Evolutionary conservation across 1,140 invertebrate genomes (phyloP).

Genomic region (Neodiprion fabricii): DNA sequence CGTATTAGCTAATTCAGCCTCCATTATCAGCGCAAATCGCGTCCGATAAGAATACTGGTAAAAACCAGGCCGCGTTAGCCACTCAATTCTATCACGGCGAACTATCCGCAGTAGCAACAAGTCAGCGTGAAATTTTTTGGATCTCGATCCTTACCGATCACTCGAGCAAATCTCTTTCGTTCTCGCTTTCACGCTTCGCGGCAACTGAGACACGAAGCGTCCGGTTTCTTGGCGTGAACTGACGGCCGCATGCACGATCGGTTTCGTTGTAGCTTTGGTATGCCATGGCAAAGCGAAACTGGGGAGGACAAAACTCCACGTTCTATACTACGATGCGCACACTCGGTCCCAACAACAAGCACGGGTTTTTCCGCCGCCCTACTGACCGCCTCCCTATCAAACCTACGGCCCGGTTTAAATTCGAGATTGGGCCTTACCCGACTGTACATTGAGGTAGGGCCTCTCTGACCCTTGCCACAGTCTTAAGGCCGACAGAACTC

Average conservation of each 20-base stretch:
- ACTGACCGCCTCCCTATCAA: background rate
- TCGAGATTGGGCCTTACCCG: too few relatives aligned
- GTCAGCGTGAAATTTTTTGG: too few relatives aligned
- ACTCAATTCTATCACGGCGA: too few relatives aligned
- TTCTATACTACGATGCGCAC: background rate
- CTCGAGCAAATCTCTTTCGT: too few relatives aligned
- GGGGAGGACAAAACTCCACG: background rate
- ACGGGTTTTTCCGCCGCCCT: background rate
- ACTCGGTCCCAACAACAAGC: background rate
- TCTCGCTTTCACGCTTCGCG: background rate
- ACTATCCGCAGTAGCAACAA: too few relatives aligned
- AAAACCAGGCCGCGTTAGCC: too few relatives aligned
- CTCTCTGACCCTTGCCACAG: background rate
- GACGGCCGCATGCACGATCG: slow-evolving; percentile 28
- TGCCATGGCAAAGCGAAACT: background rate
- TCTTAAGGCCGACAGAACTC: background rate
- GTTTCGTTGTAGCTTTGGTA: background rate
- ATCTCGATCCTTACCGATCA: too few relatives aligned
- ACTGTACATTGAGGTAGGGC: too few relatives aligned
- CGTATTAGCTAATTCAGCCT: background rate
- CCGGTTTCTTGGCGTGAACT: slow-evolving; percentile 38
- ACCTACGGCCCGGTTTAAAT: background rate
- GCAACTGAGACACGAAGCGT: slow-evolving; percentile 20
- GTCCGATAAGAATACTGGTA: too few relatives aligned
- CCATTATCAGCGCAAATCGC: background rate